Base-by-base conservation (phyloP, 2,113 vertebrate species). In the Pterophyllum scalare region DNA sequence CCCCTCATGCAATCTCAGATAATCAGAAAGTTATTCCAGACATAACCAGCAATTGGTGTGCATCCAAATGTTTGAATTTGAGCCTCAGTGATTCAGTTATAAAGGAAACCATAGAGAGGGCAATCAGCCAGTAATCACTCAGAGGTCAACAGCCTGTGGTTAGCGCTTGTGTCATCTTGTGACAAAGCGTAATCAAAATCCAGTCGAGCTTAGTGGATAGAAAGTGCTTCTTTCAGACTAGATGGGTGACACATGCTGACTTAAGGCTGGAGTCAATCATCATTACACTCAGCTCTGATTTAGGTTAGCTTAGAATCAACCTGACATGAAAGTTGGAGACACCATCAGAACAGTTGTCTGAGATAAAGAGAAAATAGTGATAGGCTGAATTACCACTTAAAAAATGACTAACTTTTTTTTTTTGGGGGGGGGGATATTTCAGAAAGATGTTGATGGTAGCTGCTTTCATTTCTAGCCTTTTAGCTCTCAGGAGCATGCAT, bases 121-220 rank as follows among this genome's bases (percentile, higher is more conserved):
- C 80, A 87, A 92, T 92, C 93, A 90, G 80, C 31, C 62, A 3
- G 64, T 76, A 84, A 87, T 85, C 12, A 24, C 67, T 67, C 61
- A 75, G 67, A 72, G 89, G 84, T 91, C 93, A 92, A 78, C 80
- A 82, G 59, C 57, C 77, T 70, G 86, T 31, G 28, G 77, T 74
- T 58, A 60, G 57, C 80, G 28, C 24, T 59, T 52, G 13, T 35
- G 59, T 43, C 35, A 49, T 75, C 57, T 85, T 80, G 54, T 84
- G 60, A 80, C 75, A 67, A 81, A 83, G 86, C 52, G 75, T 83
- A 87, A 93, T 90, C 85, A 80, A 86, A 90, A 91, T 92, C 89
- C 91, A 88, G 86, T 11, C 3, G 46, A 75, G 17, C 52, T 57
- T 79, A 83, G 57, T 57, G n/a, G 5, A 76, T 75, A 85, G n/a